Base-by-base conservation (phyloP, 2,797 vertebrate genomes). In the Halcyon smyrnensis region DNA sequence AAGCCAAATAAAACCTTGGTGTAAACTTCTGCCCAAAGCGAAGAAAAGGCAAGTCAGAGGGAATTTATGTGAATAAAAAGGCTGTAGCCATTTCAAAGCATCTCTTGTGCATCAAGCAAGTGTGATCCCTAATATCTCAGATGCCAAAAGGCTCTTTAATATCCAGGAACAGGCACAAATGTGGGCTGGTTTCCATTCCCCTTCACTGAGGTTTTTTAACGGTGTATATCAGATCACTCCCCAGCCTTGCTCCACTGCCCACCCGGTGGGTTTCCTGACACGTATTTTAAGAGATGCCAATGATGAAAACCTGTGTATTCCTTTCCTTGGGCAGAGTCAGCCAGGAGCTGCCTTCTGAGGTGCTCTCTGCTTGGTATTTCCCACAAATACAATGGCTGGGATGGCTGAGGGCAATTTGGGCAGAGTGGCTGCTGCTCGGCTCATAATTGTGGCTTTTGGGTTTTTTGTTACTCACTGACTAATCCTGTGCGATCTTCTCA, bases 1-100 rank as follows among this genome's bases (percentile, higher is more conserved):
- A 71, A 95, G 95, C 95, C 96, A 97, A 95, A 95, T 97, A 90
- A 97, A 97, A 97, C 94, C 75, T 95, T 14, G 64, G 74, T 94
- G 91, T 87, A 90, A 87, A 92, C 83, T 94, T 89, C 93, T 91
- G 88, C 91, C 91, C 91, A 68, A 43, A 34, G 50, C 93, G 91
- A 85, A 95, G 93, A 94, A 95, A 97, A 94, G 84, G 94, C 95
- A 93, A n/a, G 93, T 95, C 91, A 92, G 68, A 96, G 83, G 64
- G 83, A 96, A 48, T 80, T 95, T 82, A 53, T 92, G 64, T 94
- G 93, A 95, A 94, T 91, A 93, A 92, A 96, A 94, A 85, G 60
- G 64, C 93, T 94, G 83, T 93, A 53, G 60, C 60, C 17, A 5
- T 95, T 95, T 95, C 93, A 96, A 96, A 95, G 91, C 88, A 80